These are phyloP conservation scores for Cryptosula pallasiana DNA, from an alignment of 2,888 invertebrate species.

Conservation along the genomic window DNA sequence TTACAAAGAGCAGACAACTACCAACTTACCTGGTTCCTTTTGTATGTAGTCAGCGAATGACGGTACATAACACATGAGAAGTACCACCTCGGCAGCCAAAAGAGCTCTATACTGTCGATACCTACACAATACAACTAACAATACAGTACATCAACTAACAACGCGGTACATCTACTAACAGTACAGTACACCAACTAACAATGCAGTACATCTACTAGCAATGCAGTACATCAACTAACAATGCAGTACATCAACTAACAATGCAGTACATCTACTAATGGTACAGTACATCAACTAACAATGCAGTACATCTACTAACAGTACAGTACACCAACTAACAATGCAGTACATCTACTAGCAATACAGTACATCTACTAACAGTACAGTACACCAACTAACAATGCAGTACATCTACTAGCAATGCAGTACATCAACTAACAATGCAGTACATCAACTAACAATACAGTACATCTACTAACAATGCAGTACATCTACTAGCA, in stretches of 20 bases:
- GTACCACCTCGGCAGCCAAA: conserved; percentile 48
- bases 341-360: too few relatives aligned
- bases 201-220: background rate
- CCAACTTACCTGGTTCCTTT: conserved; percentile 28
- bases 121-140: too few relatives aligned
- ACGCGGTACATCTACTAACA: background rate
- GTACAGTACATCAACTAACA: background rate
- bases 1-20: too few relatives aligned
- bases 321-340: too few relatives aligned
- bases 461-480: background rate
- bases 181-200: background rate
- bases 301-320: background rate
- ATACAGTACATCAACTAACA: background rate
- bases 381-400: background rate
- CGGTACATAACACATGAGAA: conserved; percentile 47
- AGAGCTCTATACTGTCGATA: conserved; percentile 42
- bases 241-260: background rate
- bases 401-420: background rate
- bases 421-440: background rate
- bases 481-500: background rate
- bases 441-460: background rate
- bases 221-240: background rate
- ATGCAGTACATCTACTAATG: too few relatives aligned
- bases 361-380: background rate
- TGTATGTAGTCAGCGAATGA: conserved; percentile 43